Evolutionary conservation across 2,113 vertebrate genomes (phyloP).

Genomic region (Cyphomyrus discorhynchus): DNA sequence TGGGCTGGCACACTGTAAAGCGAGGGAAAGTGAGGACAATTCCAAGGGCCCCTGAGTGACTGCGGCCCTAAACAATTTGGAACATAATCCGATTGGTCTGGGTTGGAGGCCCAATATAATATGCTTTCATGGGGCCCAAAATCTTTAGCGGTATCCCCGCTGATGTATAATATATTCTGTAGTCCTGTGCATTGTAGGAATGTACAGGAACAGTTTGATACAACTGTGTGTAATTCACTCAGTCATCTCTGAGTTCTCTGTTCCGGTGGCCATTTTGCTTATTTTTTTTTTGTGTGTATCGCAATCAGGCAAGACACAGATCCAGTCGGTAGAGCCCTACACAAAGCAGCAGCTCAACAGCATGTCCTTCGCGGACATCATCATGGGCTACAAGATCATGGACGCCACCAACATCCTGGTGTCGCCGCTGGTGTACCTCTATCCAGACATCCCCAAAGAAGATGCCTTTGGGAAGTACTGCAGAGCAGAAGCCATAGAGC

Average conservation of each 20-base stretch:
- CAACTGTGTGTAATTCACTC: not conserved
- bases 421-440: conserved; percentile 89
- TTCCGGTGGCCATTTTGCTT: not conserved
- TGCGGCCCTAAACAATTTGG: no score
- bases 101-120: no score
- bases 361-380: conserved; percentile 98
- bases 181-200: not conserved
- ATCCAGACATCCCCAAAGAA: conserved; percentile 94
- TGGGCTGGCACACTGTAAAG: no score
- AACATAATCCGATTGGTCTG: no score
- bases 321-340: conserved; percentile 97
- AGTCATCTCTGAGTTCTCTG: not conserved
- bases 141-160: no score
- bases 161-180: not conserved
- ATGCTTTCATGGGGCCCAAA: no score
- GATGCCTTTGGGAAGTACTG: conserved; percentile 97
- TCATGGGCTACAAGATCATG: conserved; percentile 99
- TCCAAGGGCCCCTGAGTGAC: no score
- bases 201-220: not conserved
- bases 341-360: conserved; percentile 98
- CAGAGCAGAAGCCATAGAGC: conserved; percentile 77
- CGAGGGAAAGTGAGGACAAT: no score
- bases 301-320: conserved; percentile 86
- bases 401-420: conserved; percentile 97
- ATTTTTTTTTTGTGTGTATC: not conserved